Percentiles rank a stretch among this genome's conserved stretches.
Evolutionary conservation across 2,888 invertebrate species (phyloP).

Genomic region (Pristionchus exspectatus): DNA sequence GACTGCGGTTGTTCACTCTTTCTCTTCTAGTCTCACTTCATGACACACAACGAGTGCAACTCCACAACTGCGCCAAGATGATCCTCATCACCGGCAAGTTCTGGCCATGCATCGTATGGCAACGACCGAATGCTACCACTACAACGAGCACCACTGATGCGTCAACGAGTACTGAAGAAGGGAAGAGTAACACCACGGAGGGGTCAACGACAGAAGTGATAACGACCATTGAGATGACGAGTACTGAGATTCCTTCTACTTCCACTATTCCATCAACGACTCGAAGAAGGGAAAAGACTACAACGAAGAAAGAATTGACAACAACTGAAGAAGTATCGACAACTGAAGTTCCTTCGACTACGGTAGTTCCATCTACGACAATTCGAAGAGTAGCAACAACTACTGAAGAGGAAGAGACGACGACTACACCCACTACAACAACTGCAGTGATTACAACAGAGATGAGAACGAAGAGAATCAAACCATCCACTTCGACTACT

Average conservation of each 20-base stretch:
- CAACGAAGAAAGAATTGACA: not conserved
- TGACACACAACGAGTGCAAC: not conserved
- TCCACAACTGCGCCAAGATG: slow-evolving; percentile 50
- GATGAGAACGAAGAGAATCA: not conserved
- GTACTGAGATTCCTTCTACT: slow-evolving; percentile 13
- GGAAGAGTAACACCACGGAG: not conserved
- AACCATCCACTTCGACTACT: not conserved
- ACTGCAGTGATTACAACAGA: not conserved
- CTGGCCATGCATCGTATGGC: slow-evolving; percentile 52
- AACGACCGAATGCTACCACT: not conserved
- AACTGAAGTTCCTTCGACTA: not conserved
- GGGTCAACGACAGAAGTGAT: not conserved
- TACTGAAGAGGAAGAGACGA: not conserved
- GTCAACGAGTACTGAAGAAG: not conserved
- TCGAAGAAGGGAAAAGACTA: not conserved
- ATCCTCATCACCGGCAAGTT: slow-evolving; percentile 49
- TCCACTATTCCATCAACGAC: not conserved
- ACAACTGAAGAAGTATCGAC: not conserved
- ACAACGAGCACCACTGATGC: not conserved
- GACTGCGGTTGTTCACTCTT: slow-evolving; percentile 26
- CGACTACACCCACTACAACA: not conserved
- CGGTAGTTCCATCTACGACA: not conserved
- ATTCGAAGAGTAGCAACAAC: not conserved
- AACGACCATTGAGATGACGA: not conserved
- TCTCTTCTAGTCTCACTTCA: not conserved